Conservation (phyloP, 2,797 vertebrate genomes). For the Masticophis lateralis region DNA sequence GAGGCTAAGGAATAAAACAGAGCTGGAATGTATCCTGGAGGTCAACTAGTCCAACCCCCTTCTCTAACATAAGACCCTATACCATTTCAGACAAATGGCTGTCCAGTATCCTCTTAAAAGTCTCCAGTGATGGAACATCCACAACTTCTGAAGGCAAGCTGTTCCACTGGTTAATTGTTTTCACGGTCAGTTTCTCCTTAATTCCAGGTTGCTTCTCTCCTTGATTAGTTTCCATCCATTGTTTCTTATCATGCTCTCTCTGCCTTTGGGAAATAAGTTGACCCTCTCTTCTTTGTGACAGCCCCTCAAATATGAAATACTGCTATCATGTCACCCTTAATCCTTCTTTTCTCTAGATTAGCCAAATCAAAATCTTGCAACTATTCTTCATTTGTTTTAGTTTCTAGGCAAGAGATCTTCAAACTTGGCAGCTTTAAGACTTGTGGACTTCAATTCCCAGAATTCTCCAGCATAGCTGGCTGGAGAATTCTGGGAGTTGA, state of each 20-base stretch:
- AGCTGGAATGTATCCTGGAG: background rate
- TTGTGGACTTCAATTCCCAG: too few species aligned
- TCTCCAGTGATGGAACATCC: background rate
- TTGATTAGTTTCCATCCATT: background rate
- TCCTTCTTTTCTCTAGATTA: background rate
- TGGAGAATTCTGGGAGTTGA: too few species aligned
- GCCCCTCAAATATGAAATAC: background rate
- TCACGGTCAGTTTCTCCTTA: background rate
- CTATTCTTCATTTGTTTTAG: background rate
- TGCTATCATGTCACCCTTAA: background rate
- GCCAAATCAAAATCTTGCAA: background rate
- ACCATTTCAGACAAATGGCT: background rate
- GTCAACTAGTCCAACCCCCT: background rate
- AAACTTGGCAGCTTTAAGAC: too few species aligned
- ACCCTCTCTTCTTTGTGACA: background rate
- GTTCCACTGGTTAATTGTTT: background rate
- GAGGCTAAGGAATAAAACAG: background rate
- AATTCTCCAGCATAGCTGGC: too few species aligned
- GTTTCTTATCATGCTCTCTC: background rate
- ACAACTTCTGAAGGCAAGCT: background rate
- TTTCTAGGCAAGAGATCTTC: too few species aligned
- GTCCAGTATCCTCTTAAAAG: background rate
- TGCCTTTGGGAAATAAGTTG: background rate
- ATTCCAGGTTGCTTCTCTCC: background rate
- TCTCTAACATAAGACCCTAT: background rate